Evolutionary conservation across 2,888 invertebrate species (phyloP), one percentile per base, ranked within the genome.

Genomic region (Dryocosmus kuriphilus): DNA sequence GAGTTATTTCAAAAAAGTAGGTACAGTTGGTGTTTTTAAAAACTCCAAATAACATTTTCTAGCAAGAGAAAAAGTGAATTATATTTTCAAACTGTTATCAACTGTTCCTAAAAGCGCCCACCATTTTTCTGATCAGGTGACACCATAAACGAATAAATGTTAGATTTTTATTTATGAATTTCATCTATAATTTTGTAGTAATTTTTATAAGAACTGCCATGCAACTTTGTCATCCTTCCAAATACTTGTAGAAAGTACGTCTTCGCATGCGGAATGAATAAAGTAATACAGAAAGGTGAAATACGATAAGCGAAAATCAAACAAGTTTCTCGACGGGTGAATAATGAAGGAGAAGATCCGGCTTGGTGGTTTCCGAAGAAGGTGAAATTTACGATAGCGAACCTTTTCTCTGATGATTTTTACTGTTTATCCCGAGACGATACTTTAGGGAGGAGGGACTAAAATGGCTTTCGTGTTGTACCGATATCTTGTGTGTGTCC

Each of bases 381-480:
- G 71, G 71, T 71, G 71, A 51, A 71, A 71, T 71, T 71, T 71
- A 51, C 71, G 71, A 71, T 71, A 51, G 71, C 71, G 71, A 71
- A 71, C 71, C 71, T 51, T 71, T 71, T 30, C 71, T 46, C 46
- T 71, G 71, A 71, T 71, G 71, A 71, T 71, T 71, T 71, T 71
- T 71, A 71, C 71, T 51, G 46, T 79, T 78, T 79, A 79, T 80
- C 77, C 80, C 76, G 77, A 74, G 80, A 76, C 78, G 79, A 78
- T 76, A 79, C 83, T 83, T 81, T 79, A 79, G 79, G 78, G 77
- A 78, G 79, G 77, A 77, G 65, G 65, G 38, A 38, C 81, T 80
- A 83, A 83, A 82, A 82, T 80, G 83, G 79, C 80, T 81, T 80
- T 82, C 79, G 78, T 79, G 80, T 81, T 81, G 78, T 80, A 80